Conservation (phyloP, 2,797 vertebrate species). For the Lepus oiostolus region DNA sequence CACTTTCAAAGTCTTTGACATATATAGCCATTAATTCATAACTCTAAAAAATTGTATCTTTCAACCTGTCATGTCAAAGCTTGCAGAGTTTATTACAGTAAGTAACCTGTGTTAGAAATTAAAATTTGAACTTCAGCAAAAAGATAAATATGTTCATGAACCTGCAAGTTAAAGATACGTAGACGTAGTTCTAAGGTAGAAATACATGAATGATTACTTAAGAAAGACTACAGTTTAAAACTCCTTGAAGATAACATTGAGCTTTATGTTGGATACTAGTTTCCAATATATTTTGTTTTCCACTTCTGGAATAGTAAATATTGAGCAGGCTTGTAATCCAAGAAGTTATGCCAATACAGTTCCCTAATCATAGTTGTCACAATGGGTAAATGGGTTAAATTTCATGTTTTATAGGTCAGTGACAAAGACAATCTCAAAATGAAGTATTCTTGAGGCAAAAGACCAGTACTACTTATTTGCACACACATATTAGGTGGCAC, state of each 20-base stretch:
- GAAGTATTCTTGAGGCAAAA: conserved; percentile 46
- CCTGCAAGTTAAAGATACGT: conserved; percentile 87
- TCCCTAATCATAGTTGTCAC: background rate
- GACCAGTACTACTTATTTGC: background rate
- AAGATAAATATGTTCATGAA: conserved; percentile 90
- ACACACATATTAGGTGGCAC: background rate
- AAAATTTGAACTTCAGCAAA: conserved; percentile 91
- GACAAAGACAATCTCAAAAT: conserved; percentile 3
- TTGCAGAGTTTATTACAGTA: conserved; percentile 90
- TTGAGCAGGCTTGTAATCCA: background rate
- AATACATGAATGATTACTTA: conserved; percentile 86
- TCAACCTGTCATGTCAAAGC: conserved; percentile 91
- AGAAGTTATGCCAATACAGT: background rate
- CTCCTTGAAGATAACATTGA: conserved; percentile 81
- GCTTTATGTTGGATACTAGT: conserved; percentile 78
- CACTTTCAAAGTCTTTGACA: conserved; percentile 91
- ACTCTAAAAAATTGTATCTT: conserved; percentile 91
- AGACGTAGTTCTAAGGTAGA: conserved; percentile 86
- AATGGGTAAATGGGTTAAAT: background rate
- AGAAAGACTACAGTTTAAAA: conserved; percentile 86
- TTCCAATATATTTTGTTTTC: conserved; percentile 79
- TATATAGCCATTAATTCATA: conserved; percentile 92
- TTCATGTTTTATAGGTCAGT: background rate
- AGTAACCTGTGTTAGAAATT: conserved; percentile 92
- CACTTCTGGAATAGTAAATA: conserved; percentile 76